Base-by-base conservation (phyloP, 2,888 invertebrate genomes). In the Nebria salina region DNA sequence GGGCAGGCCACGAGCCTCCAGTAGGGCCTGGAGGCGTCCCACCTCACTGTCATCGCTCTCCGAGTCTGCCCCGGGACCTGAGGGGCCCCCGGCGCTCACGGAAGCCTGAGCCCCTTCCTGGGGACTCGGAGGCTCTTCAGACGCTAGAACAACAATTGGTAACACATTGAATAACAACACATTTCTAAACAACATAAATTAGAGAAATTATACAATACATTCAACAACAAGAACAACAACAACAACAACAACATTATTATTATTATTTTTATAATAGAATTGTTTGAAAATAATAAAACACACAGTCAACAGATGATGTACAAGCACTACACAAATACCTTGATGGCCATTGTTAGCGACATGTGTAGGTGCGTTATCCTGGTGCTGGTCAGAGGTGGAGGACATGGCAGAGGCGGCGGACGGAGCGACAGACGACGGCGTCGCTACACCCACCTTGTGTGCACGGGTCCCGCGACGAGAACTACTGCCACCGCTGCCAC, bases 1-100 rank as follows among this genome's bases (percentile, higher is more conserved):
- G n/a, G 98, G 98, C 84, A 98, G 89, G 41, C 98, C 98, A 84
- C 98, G 92, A 13, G 98, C 97, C 90, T 98, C 98, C 77, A 98
- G 91, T 85, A 98, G 90, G 34, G 98, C 98, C 89, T 98, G 98
- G 82, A 98, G 91, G 75, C 98, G 93, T 65, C 98, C 98, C 87
- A 98, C 98, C 90, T 98, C 98, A 85, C 96, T 96, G 88, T 98
- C 98, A 89, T 98, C 98, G 85, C 94, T 94, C 86, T 95, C 95
- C 43, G 93, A 94, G 85, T 94, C 94, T 13, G 91, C 90, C 11
- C 91, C 91, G 9, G 89, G 89, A 65, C 88, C 89, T 2, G 76
- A 85, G 83, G 65, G 88, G 11, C 87, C 88, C n/a, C 87, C 86
- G 43, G 83, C 83, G 81, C 86, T 86, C 1, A 86, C 85, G n/a